These are phyloP conservation scores for Spinibarbus caldwelli DNA, from an alignment of 2,797 vertebrate species.

Conservation along the genomic window DNA sequence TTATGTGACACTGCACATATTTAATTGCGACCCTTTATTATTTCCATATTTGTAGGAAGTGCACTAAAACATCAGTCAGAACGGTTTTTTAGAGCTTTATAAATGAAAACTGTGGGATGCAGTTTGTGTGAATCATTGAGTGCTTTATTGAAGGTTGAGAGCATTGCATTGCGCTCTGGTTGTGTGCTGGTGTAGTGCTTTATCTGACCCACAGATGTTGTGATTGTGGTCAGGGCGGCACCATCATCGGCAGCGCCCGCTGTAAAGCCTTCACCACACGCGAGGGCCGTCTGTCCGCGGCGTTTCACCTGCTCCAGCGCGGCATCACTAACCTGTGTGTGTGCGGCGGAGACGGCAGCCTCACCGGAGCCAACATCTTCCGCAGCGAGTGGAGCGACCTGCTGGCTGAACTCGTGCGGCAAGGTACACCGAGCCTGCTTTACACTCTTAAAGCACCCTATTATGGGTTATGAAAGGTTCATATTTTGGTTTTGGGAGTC, in stretches of 20 bases:
- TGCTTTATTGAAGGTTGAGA: background rate
- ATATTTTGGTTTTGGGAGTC: too few relatives aligned
- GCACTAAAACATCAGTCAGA: too few relatives aligned
- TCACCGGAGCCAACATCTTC: slow-evolving; percentile 93
- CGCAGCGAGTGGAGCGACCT: slow-evolving; percentile 90
- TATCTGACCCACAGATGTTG: background rate
- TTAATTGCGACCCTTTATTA: too few relatives aligned
- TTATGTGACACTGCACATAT: too few relatives aligned
- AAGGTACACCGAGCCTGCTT: slow-evolving; percentile 78
- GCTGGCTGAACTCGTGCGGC: slow-evolving; percentile 85
- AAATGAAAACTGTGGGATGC: too few relatives aligned
- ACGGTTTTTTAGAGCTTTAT: too few relatives aligned
- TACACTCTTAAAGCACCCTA: too few relatives aligned
- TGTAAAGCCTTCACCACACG: slow-evolving; percentile 90
- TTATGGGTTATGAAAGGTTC: too few relatives aligned
- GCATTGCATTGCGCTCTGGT: background rate
- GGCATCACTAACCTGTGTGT: slow-evolving; percentile 97
- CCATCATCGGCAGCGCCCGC: slow-evolving; percentile 92
- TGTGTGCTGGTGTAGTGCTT: too few relatives aligned
- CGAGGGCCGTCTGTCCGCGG: slow-evolving; percentile 85
- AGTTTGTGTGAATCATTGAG: too few relatives aligned
- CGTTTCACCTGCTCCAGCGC: slow-evolving; percentile 89
- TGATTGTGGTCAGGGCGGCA: slow-evolving; percentile 84
- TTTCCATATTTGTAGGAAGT: too few relatives aligned
- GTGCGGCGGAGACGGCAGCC: slow-evolving; percentile 95